Conservation (phyloP, 1,140 invertebrate genomes). For the Eulimnadia texana region DNA sequence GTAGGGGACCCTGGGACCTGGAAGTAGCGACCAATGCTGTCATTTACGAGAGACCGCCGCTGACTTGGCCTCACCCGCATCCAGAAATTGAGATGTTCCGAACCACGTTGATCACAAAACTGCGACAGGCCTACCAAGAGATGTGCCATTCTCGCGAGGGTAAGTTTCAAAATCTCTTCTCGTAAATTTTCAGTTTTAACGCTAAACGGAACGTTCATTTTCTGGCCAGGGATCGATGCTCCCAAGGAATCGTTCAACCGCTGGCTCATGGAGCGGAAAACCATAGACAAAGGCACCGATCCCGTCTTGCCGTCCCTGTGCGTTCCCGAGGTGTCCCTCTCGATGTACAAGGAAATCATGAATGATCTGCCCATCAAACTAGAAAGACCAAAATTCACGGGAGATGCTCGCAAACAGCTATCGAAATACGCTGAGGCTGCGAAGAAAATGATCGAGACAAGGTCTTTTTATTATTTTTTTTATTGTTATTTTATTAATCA, state of each 20-base stretch:
- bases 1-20: constrained; percentile 84
- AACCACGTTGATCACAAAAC: constrained; percentile 59
- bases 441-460: constrained; percentile 88
- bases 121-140: constrained; percentile 83
- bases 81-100: constrained; percentile 76
- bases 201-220: neutral
- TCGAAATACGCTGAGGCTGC: constrained; percentile 90
- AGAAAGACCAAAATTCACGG: constrained; percentile 83
- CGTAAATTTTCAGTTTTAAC: neutral
- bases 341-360: constrained; percentile 96
- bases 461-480: constrained; percentile 30
- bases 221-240: constrained; percentile 68
- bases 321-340: constrained; percentile 77
- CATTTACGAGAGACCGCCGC: constrained; percentile 73
- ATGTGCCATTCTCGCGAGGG: constrained; percentile 81
- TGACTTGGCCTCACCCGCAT: constrained; percentile 75
- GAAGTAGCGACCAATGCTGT: constrained; percentile 85
- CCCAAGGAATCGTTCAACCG: constrained; percentile 92
- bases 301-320: constrained; percentile 80
- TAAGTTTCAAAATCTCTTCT: constrained; percentile 22
- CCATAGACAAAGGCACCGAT: constrained; percentile 62
- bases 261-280: constrained; percentile 89
- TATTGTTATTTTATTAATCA: neutral
- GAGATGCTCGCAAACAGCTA: constrained; percentile 89
- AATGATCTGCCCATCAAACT: constrained; percentile 95